Evolutionary conservation across 2,113 vertebrate species (phyloP), one percentile per base, ranked within the genome.

Genomic region (Anolis carolinensis): DNA sequence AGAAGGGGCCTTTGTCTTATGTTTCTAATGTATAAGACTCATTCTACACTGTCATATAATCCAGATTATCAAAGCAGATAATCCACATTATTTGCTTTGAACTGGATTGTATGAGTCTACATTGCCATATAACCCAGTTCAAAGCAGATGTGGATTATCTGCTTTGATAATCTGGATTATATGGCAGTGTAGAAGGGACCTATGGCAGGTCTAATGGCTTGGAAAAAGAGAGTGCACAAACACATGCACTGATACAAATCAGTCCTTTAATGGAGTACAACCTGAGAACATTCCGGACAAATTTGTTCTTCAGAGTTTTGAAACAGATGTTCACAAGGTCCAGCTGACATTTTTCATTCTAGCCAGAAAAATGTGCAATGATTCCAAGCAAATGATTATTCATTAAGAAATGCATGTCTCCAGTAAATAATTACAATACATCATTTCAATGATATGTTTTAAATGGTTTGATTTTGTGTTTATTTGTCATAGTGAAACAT

Each of bases 291-390:
- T 23, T 23, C 39, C 85, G 87, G 71, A 59, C n/a, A 85, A 55
- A 80, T 87, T 81, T 90, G 81, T 91, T 87, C 84, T 71, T 90
- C 48, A 82, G 84, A 91, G 79, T 85, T 85, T 91, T 21, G 55
- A 62, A 93, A 77, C 79, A 92, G 88, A 87, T 91, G 86, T 89
- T 94, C 84, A 71, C 65, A 91, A 85, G 77, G 68, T 44, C 79
- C 86, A 90, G 76, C 30, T 90, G 83, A 90, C 71, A 84, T 5
- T 77, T 83, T 89, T 87, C 74, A 79, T 62, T 83, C 75, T 81
- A 3, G 0, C 89, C 84, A 89, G 16, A 16, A 81, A 79, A 30
- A 23, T 50, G 71, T 65, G 67, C 27, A 79, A 88, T 78, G 50
- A 84, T 67, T 90, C 85, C 59, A 83, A 70, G 86, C 75, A 86